These are phyloP conservation scores for Agrotis puta DNA, from an alignment of 2,888 invertebrate species.

Conservation along the genomic window DNA sequence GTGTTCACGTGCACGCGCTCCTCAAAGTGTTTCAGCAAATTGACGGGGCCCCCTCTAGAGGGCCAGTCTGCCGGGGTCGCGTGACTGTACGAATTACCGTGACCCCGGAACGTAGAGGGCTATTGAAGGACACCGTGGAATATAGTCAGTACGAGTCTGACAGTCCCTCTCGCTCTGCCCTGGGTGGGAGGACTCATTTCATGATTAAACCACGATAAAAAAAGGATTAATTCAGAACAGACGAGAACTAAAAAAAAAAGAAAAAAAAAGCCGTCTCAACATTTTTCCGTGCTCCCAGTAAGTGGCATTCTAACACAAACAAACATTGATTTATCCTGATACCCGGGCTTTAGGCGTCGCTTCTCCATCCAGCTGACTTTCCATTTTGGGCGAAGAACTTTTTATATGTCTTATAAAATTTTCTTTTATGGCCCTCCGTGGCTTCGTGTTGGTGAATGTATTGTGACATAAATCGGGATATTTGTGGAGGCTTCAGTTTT, in stretches of 20 bases:
- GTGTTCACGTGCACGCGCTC: too few relatives aligned
- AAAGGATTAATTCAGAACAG: too few relatives aligned
- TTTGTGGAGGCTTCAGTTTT: constrained; percentile 43
- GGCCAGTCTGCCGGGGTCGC: too few relatives aligned
- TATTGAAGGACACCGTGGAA: too few relatives aligned
- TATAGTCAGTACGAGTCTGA: too few relatives aligned
- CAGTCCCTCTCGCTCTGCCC: too few relatives aligned
- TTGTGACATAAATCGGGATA: constrained; percentile 69
- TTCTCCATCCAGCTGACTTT: constrained; percentile 82
- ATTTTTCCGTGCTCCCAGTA: constrained; percentile 70
- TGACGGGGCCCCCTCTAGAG: too few relatives aligned
- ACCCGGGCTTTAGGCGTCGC: constrained; percentile 82
- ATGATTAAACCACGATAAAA: too few relatives aligned
- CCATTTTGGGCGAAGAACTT: constrained; percentile 85
- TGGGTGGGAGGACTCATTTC: too few relatives aligned
- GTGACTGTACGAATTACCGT: too few relatives aligned
- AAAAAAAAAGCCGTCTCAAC: constrained; percentile 72
- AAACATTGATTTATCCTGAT: constrained; percentile 91
- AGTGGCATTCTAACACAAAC: constrained; percentile 85
- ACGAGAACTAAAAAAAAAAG: not conserved
- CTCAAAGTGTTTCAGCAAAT: too few relatives aligned
- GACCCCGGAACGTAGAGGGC: too few relatives aligned
- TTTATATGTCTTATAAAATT: constrained; percentile 89
- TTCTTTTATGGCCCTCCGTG: constrained; percentile 77
- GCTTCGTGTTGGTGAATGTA: constrained; percentile 65